A percentile compares a stretch with the other conserved stretches of the same genome.
Conservation (phyloP, 2,888 invertebrate species). For the Pammene fasciana region DNA sequence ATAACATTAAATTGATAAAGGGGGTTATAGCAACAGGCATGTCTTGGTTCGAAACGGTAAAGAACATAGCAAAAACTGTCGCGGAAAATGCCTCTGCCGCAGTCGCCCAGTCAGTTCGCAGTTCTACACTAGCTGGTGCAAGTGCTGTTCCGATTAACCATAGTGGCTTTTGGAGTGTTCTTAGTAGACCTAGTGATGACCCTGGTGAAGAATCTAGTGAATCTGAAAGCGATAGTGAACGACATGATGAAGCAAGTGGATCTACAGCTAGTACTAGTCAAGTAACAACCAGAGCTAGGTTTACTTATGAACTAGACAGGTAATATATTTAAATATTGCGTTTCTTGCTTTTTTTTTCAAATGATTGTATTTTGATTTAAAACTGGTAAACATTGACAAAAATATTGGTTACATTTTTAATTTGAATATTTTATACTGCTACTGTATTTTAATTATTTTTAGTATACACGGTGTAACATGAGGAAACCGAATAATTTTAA, state of each 20-base stretch:
- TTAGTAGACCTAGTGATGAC: not conserved
- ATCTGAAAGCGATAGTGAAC: constrained; percentile 8
- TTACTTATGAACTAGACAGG: constrained; percentile 12
- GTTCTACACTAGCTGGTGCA: not conserved
- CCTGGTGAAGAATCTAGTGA: not conserved
- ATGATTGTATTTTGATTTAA: too few relatives aligned
- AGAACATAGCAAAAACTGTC: constrained; percentile 3
- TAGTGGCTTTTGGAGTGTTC: constrained; percentile 6
- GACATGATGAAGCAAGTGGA: not conserved
- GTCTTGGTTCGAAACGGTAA: constrained; percentile 15
- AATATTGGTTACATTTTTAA: too few relatives aligned
- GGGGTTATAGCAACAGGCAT: not conserved
- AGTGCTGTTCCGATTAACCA: constrained; percentile 3
- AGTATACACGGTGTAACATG: too few relatives aligned
- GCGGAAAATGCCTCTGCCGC: not conserved
- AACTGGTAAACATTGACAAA: too few relatives aligned
- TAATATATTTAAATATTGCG: not conserved
- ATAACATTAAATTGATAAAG: not conserved
- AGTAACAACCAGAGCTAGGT: constrained; percentile 16
- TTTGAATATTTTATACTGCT: too few relatives aligned
- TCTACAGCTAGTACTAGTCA: not conserved
- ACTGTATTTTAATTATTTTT: too few relatives aligned
- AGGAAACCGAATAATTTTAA: too few relatives aligned
- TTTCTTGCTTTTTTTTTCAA: too few relatives aligned
- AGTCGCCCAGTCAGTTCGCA: too few relatives aligned